These are phyloP conservation scores for Schizaphis graminum DNA, from an alignment of 2,888 invertebrate genomes.

Conservation along the genomic window DNA sequence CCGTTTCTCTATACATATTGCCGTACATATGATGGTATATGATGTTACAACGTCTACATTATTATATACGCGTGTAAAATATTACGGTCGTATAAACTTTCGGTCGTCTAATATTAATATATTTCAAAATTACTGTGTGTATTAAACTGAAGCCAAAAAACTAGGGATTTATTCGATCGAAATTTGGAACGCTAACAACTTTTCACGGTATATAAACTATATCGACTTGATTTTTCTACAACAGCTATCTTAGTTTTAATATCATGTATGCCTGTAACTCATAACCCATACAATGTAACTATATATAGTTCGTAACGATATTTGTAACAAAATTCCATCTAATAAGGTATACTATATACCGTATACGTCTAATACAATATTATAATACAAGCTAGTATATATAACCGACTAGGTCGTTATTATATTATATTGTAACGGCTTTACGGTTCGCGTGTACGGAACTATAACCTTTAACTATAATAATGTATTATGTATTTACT, in stretches of 20 bases:
- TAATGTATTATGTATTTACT: not conserved
- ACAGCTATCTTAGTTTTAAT: not conserved
- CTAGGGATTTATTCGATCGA: constrained; percentile 38
- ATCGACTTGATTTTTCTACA: constrained; percentile 26
- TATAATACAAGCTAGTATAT: not conserved
- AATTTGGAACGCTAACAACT: constrained; percentile 56
- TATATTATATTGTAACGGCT: not conserved
- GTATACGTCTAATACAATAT: not conserved
- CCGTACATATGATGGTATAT: not conserved
- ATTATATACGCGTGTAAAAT: constrained; percentile 41
- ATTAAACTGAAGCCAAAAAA: constrained; percentile 42
- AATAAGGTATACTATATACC: not conserved
- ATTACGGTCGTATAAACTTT: constrained; percentile 44
- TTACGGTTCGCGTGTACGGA: not conserved
- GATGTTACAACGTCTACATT: not conserved
- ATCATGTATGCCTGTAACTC: not conserved
- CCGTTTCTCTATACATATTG: not conserved
- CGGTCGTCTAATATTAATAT: not conserved
- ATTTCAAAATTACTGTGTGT: not conserved
- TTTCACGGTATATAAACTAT: constrained; percentile 26
- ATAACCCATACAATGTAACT: not conserved
- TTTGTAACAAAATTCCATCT: not conserved
- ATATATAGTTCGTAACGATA: not conserved
- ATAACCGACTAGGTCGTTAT: not conserved
- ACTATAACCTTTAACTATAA: not conserved